These are phyloP conservation scores for Toxonevra muliebris DNA, from an alignment of 2,888 invertebrate species.

Conservation along the genomic window DNA sequence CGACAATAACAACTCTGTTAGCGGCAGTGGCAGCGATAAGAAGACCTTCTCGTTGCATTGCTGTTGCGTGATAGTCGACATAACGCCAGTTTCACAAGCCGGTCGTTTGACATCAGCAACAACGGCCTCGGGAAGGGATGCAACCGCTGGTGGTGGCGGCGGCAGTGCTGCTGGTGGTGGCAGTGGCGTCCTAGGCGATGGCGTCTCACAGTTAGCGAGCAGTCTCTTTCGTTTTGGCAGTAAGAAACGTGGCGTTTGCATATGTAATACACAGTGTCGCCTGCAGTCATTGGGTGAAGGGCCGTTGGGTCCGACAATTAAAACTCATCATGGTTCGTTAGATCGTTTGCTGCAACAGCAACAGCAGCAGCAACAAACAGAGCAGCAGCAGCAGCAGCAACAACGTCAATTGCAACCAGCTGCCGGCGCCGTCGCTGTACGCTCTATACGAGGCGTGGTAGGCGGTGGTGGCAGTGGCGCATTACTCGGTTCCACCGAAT, in stretches of 20 bases:
- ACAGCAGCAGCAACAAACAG: slow-evolving; percentile 44
- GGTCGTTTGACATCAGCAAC: slow-evolving; percentile 65
- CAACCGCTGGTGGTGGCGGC: slow-evolving; percentile 58
- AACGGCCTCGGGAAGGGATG: slow-evolving; percentile 66
- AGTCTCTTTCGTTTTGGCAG: slow-evolving; percentile 64
- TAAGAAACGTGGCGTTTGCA: slow-evolving; percentile 63
- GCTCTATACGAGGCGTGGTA: slow-evolving; percentile 55
- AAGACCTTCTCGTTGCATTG: slow-evolving; percentile 66
- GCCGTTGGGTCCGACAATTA: slow-evolving; percentile 55
- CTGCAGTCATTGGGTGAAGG: slow-evolving; percentile 59
- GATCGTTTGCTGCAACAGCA: slow-evolving; percentile 61
- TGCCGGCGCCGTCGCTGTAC: slow-evolving; percentile 45
- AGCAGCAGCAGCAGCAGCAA: slow-evolving; percentile 47
- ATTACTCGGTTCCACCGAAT: slow-evolving; percentile 48
- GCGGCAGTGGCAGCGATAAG: slow-evolving; percentile 62
- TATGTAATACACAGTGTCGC: slow-evolving; percentile 63
- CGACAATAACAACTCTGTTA: slow-evolving; percentile 61
- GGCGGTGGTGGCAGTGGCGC: slow-evolving; percentile 51
- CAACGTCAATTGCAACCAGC: slow-evolving; percentile 34
- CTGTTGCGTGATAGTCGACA: slow-evolving; percentile 67
- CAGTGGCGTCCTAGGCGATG: slow-evolving; percentile 58
- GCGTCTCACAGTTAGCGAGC: slow-evolving; percentile 61
- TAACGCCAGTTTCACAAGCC: slow-evolving; percentile 65
- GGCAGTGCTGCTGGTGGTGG: slow-evolving; percentile 54
- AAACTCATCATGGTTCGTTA: slow-evolving; percentile 63